Evolutionary conservation across 2,888 invertebrate species (phyloP), one percentile per base, ranked within the genome.

Genomic region (Ennomos erosarius): DNA sequence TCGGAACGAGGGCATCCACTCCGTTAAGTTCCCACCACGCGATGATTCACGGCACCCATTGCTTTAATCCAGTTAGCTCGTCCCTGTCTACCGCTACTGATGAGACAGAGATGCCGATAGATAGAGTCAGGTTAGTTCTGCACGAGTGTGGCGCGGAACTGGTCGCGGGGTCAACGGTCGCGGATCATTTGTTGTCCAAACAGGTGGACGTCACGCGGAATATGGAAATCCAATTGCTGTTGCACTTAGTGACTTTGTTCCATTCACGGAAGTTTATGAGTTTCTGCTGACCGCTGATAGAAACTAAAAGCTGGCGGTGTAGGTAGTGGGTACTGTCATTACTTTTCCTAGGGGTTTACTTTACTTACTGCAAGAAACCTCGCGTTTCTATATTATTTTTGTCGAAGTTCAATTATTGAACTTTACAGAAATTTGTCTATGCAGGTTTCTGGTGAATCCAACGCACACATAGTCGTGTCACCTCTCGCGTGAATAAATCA

Each of bases 101-200:
- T 42, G 48, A 55, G 70, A 77, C 59, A 52, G 71, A 71, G 74
- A 74, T 54, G 50, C 9, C 46, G 47, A 12, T 45, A 53, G 39
- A 54, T 59, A 68, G 53, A 55, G 59, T 62, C 61, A 68, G 66
- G 64, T 69, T 74, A 59, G 69, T 65, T 60, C 59, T 67, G 67
- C 73, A 65, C 68, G 60, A 71, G 65, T 65, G 68, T 67, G 59
- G 67, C 64, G 55, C 43, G 40, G 45, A 53, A 13, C 10, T 40
- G 63, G 66, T 67, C 67, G 55, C 49, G 55, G 38, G 81, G 79
- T 81, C 77, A 81, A 75, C 65, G 75, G 74, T 80, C 77, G 69
- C 70, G 69, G 70, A 54, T 66, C 68, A 69, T 69, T 73, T 70
- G 66, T 67, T 65, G 42, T 53, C 59, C 46, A 63, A 63, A 70